A percentile compares a stretch with the other conserved stretches of the same genome.
phyloP scores from a whole-genome alignment of 53 echinoderm and acorn worm genomes.

The Crossaster papposus region DNA sequence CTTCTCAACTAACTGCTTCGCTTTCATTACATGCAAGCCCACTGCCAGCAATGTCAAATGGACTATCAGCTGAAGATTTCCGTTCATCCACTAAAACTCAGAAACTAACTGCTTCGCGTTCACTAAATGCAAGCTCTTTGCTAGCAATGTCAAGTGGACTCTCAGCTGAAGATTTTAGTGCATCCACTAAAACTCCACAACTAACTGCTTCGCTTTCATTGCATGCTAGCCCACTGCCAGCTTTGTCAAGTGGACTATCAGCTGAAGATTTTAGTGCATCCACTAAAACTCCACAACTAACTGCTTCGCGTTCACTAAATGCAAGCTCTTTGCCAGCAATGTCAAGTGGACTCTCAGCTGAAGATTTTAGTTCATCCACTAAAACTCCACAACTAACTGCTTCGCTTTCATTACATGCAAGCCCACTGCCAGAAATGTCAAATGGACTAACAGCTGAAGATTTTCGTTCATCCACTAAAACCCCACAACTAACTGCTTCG shows the following conservation, averaged over 20 bases:
- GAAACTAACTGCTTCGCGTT: background rate
- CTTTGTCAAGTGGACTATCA: background rate
- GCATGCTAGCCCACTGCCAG: background rate
- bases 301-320: background rate
- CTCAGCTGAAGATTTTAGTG: background rate
- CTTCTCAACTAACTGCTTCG: background rate
- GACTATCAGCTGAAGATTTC: background rate
- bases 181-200: too few relatives aligned
- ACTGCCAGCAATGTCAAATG: background rate
- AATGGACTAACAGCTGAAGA: background rate
- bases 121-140: background rate
- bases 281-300: background rate
- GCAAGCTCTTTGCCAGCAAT: background rate
- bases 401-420: background rate
- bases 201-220: slow-evolving; percentile 1
- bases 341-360: background rate
- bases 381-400: background rate
- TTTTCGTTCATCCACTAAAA: background rate
- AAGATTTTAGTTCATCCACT: background rate
- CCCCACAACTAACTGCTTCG: background rate
- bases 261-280: background rate
- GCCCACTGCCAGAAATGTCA: background rate
- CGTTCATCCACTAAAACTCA: background rate
- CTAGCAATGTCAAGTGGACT: background rate
- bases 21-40: background rate